Evolutionary conservation across 1,140 invertebrate species (phyloP).

Genomic region (Drosophila serrata): DNA sequence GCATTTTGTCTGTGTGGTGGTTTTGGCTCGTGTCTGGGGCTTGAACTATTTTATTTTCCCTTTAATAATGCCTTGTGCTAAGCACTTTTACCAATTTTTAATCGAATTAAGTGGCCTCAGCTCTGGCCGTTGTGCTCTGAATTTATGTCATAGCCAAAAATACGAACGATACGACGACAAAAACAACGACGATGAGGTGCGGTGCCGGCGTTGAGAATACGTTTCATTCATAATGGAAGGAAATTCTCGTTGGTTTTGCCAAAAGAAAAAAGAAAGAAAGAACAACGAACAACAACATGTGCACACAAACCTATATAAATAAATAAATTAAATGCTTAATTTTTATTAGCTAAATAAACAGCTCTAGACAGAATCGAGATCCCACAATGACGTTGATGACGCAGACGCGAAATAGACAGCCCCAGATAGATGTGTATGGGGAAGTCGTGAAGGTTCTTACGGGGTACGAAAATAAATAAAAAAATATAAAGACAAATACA

Average conservation of each 20-base stretch:
- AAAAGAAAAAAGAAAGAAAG: conserved; percentile 1
- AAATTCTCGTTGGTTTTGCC: conserved; percentile 35
- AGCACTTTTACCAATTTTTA: conserved; percentile 39
- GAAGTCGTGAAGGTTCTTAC: conserved; percentile 39
- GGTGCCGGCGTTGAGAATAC: conserved; percentile 19
- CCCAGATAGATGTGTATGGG: conserved; percentile 31
- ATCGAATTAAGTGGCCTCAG: conserved; percentile 45
- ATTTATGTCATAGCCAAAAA: conserved; percentile 82
- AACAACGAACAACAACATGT: conserved; percentile 18
- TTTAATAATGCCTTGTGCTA: conserved; percentile 14
- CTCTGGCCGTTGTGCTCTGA: conserved; percentile 20
- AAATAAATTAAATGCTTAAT: conserved; percentile 78
- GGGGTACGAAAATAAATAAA: conserved; percentile 5
- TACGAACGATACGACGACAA: conserved; percentile 31
- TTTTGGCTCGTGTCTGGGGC: conserved; percentile 5
- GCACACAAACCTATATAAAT: conserved; percentile 58
- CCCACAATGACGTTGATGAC: conserved; percentile 71
- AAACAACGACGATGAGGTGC: not conserved
- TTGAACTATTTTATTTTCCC: not conserved
- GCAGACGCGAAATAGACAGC: conserved; percentile 46
- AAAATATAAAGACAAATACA: not conserved
- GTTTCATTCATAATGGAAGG: conserved; percentile 75
- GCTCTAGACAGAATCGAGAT: conserved; percentile 50
- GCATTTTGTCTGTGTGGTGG: conserved; percentile 6
- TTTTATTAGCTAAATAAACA: conserved; percentile 79